Evolutionary conservation across 2,113 vertebrate species (phyloP).

Genomic region (Macrotis lagotis): DNA sequence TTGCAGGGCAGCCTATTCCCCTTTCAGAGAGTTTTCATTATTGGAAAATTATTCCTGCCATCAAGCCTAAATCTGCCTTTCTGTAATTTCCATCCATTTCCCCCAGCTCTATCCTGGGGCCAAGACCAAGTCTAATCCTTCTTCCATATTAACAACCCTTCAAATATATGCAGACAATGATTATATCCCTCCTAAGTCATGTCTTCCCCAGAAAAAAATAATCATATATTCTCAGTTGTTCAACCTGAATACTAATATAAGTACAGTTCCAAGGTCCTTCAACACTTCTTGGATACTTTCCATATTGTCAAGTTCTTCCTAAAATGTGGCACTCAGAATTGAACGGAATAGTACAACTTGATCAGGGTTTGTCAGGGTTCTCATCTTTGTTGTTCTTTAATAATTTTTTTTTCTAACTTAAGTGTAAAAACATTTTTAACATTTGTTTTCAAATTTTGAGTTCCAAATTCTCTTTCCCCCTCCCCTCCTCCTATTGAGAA

Average conservation of each 20-base stretch:
- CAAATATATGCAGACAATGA: background rate
- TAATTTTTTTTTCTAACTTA: no score
- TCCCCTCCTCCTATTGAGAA: no score
- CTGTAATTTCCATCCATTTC: background rate
- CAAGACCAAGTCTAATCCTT: background rate
- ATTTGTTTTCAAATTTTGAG: no score
- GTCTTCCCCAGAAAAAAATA: background rate
- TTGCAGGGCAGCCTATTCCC: background rate
- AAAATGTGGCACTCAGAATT: background rate
- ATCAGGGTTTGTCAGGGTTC: background rate
- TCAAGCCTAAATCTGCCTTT: background rate
- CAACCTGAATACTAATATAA: background rate
- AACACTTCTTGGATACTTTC: background rate
- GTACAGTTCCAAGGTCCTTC: background rate
- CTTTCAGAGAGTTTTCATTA: background rate
- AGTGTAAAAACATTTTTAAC: no score
- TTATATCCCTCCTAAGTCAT: background rate
- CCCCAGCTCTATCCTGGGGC: background rate
- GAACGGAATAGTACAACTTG: background rate
- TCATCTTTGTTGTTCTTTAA: no score
- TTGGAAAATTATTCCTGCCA: background rate
- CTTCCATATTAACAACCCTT: background rate
- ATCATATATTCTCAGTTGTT: background rate
- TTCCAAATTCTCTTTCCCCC: no score
- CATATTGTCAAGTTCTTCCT: background rate